These are phyloP conservation scores for Machimus atricapillus DNA, from an alignment of 2,888 invertebrate species.

Conservation along the genomic window DNA sequence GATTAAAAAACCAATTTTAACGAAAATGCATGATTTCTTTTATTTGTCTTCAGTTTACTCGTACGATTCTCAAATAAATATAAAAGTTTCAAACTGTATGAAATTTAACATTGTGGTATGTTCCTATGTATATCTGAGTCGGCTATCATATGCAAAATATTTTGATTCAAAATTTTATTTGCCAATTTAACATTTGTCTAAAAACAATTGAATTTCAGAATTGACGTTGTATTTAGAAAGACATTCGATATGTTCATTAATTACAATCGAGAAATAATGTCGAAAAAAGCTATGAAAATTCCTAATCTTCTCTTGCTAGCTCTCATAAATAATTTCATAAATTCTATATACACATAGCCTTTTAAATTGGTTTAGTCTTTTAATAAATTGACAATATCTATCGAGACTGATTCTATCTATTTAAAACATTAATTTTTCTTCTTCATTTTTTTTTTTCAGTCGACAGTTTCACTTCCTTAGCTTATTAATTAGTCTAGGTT, in stretches of 20 bases:
- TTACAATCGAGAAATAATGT: constrained; percentile 6
- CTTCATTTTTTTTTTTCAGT: background rate
- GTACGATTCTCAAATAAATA: background rate
- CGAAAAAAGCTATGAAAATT: background rate
- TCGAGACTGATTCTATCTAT: background rate
- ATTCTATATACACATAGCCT: background rate
- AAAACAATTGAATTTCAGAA: constrained; percentile 46
- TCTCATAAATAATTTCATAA: background rate
- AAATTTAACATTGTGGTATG: background rate
- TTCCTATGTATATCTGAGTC: background rate
- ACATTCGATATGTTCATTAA: constrained; percentile 43
- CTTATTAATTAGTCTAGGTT: background rate
- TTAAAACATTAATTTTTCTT: background rate
- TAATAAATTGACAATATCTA: background rate
- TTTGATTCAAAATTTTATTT: constrained; percentile 14
- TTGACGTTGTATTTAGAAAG: constrained; percentile 45
- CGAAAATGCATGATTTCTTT: background rate
- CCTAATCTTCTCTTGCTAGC: background rate
- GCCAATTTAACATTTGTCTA: background rate
- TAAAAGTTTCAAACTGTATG: background rate
- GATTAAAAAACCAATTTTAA: background rate
- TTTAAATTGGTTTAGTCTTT: background rate
- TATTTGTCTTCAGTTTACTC: background rate
- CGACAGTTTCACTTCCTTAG: background rate
- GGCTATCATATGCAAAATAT: constrained; percentile 9